Evolutionary conservation across 2,888 invertebrate species (phyloP).

Genomic region (Mimumesa dahlbomi): DNA sequence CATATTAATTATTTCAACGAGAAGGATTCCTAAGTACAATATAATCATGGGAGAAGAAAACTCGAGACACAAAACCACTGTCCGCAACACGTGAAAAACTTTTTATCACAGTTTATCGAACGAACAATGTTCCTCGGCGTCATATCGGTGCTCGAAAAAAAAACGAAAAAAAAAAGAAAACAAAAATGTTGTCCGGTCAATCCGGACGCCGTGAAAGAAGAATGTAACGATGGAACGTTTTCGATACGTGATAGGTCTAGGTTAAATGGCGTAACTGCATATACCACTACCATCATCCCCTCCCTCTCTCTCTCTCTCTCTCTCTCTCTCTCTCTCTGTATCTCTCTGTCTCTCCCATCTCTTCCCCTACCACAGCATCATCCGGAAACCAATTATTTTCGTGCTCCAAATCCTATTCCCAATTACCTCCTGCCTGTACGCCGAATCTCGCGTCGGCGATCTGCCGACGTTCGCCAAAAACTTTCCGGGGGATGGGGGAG

Average conservation of each 20-base stretch:
- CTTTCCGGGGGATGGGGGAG: too few species aligned
- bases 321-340: too few species aligned
- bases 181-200: too few species aligned
- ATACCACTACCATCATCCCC: conserved; percentile 9
- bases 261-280: conserved; percentile 62
- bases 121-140: background rate
- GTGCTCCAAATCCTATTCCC: conserved; percentile 76
- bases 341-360: too few species aligned
- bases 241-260: conserved; percentile 64
- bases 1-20: too few species aligned
- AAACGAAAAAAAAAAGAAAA: background rate
- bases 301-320: too few species aligned
- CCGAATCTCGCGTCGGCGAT: conserved; percentile 44
- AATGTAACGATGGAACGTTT: conserved; percentile 34
- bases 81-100: background rate
- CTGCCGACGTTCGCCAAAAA: conserved; percentile 62
- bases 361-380: conserved; percentile 47
- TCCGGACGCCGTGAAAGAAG: too few species aligned
- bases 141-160: too few species aligned
- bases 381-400: conserved; percentile 75
- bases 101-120: background rate
- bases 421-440: conserved; percentile 65
- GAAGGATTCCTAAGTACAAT: too few species aligned
- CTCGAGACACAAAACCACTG: too few species aligned
- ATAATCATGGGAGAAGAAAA: too few species aligned